Conservation (phyloP, 2,888 invertebrate species). For the Cotesia congregata region DNA sequence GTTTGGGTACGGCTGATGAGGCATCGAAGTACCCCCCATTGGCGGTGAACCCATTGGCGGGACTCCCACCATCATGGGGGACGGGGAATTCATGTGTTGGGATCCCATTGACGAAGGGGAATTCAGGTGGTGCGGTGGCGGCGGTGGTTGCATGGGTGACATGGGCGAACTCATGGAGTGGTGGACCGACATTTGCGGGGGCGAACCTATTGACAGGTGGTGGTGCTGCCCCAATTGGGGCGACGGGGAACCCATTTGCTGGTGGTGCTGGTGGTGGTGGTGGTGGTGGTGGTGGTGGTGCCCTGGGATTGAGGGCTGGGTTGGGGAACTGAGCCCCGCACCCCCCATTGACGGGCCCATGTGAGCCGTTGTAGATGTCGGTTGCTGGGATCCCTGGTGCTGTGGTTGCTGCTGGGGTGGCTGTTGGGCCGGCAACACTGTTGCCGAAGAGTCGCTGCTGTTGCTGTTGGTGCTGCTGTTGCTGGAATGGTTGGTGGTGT, state of each 20-base stretch:
- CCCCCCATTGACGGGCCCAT: conserved; percentile 59
- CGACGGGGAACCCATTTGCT: conserved; percentile 73
- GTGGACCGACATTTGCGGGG: conserved; percentile 68
- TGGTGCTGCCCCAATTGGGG: conserved; percentile 75
- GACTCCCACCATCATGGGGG: conserved; percentile 70
- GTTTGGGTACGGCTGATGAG: conserved; percentile 81
- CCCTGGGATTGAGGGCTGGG: conserved; percentile 56
- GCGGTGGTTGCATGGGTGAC: conserved; percentile 63
- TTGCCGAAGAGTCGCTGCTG: conserved; percentile 61
- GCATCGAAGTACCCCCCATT: conserved; percentile 68
- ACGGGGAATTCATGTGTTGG: conserved; percentile 67
- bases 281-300: conserved; percentile 69
- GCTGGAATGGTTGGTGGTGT: conserved; percentile 66
- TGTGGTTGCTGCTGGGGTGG: conserved; percentile 73
- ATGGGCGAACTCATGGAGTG: conserved; percentile 67
- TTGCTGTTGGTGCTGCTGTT: conserved; percentile 71
- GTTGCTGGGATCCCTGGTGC: conserved; percentile 73
- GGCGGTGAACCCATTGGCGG: conserved; percentile 64
- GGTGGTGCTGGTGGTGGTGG: conserved; percentile 72
- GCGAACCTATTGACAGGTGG: conserved; percentile 71
- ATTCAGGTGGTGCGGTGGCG: conserved; percentile 61
- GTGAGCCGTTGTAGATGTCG: conserved; percentile 70
- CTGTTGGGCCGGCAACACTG: conserved; percentile 68
- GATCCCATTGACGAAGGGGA: conserved; percentile 66
- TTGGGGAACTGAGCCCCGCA: conserved; percentile 53